phyloP scores from a whole-genome alignment of 2,888 invertebrate species.

The Aproaerema taeniolella region DNA sequence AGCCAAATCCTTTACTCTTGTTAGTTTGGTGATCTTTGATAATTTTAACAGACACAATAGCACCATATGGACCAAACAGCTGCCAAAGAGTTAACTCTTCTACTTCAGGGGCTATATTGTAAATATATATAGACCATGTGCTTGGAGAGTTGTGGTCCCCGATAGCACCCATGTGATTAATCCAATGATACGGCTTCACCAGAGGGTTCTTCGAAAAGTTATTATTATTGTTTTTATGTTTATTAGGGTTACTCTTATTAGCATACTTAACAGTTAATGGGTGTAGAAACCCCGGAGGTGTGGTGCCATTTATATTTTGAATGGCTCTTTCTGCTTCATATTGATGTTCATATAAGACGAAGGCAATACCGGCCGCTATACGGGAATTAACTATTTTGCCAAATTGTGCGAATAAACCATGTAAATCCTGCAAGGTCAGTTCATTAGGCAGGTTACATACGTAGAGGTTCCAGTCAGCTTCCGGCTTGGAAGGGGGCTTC shows the following conservation, averaged over 20 bases:
- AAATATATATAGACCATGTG: slow-evolving; percentile 76
- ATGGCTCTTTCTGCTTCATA: slow-evolving; percentile 73
- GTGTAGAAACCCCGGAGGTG: slow-evolving; percentile 72
- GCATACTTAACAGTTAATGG: slow-evolving; percentile 77
- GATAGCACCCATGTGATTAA: slow-evolving; percentile 68
- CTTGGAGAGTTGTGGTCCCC: slow-evolving; percentile 70
- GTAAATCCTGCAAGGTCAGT: slow-evolving; percentile 76
- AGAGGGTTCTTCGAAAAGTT: slow-evolving; percentile 65
- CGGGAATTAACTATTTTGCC: slow-evolving; percentile 77
- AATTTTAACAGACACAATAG: slow-evolving; percentile 76
- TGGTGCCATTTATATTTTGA: slow-evolving; percentile 65
- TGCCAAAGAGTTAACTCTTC: slow-evolving; percentile 74
- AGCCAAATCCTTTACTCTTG: slow-evolving; percentile 75
- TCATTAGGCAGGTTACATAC: slow-evolving; percentile 77
- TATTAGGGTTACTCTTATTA: slow-evolving; percentile 75
- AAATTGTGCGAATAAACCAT: slow-evolving; percentile 74
- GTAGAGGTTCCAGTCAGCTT: slow-evolving; percentile 76
- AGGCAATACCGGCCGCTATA: slow-evolving; percentile 75
- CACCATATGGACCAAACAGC: slow-evolving; percentile 75
- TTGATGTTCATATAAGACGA: slow-evolving; percentile 72
- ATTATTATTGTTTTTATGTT: slow-evolving; percentile 71
- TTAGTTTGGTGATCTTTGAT: slow-evolving; percentile 75
- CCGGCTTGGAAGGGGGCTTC: slow-evolving; percentile 72
- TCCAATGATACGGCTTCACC: slow-evolving; percentile 71
- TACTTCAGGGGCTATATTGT: slow-evolving; percentile 72